Base-by-base conservation (phyloP, 2,888 invertebrate genomes). In the Phortica magna region DNA sequence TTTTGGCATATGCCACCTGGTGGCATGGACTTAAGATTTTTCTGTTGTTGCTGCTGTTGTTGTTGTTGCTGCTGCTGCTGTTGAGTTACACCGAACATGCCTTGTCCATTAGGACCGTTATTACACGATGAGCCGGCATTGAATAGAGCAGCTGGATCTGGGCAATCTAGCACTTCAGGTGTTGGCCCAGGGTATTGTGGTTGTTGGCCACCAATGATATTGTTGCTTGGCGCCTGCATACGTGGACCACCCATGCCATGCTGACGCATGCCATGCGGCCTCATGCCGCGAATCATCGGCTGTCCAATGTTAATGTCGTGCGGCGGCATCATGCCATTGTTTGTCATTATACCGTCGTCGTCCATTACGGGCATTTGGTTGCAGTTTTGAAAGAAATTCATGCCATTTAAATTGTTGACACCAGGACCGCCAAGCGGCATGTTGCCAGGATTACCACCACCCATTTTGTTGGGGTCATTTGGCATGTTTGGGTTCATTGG, bases 211-310 rank as follows among this genome's bases (percentile, higher is more conserved):
- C 79, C 79, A 5, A 80, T 77, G 41, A 80, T 83, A 43, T 81
- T 81, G 17, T 80, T 82, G 85, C 82, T 22, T 5, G 86, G 79
- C 12, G 78, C 72, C 57, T 81, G 87, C 75, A 88, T 65, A 0
- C 90, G 87, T 4, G 85, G 74, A 2, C 84, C 55, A 31, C 31
- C 83, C 73, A 85, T 71, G 5, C 80, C 83, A 17, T 93, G 93
- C 84, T 93, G 93, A 48, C 94, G 93, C 91, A 94, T 93, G 5
- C 79, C 78, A 39, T 87, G 88, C 78, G 93, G 93, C 48, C 94
- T 93, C 92, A 94, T 93, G 17, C 92, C 93, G 79, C 94, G 91
- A 84, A 92, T 90, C 81, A 91, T 91, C 39, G 85, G 79, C 48
- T 86, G 87, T 9, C 81, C 79, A 55, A 89, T 82, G 65, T 90